A percentile compares a stretch with the other conserved stretches of the same genome.
Evolutionary conservation across 1,140 invertebrate genomes (phyloP).

Genomic region (Bursaphelenchus mucronatus): DNA sequence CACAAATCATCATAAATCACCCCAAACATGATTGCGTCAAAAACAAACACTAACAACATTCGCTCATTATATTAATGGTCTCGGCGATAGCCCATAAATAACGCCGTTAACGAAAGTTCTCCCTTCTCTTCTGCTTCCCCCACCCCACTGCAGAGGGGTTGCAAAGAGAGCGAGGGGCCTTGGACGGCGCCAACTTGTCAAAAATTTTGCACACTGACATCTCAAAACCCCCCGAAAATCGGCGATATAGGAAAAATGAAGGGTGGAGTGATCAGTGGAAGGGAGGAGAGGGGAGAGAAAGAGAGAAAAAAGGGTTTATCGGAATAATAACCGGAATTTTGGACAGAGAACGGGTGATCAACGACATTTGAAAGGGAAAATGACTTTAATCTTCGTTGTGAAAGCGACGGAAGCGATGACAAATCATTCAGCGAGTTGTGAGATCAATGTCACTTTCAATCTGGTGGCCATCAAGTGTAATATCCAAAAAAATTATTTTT

Average conservation of each 20-base stretch:
- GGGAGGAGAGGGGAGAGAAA: not conserved
- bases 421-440: too few relatives aligned
- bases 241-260: not conserved
- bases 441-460: too few relatives aligned
- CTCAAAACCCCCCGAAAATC: too few relatives aligned
- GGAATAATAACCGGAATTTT: not conserved
- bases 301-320: constrained; percentile 6
- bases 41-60: not conserved
- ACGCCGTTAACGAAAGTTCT: not conserved
- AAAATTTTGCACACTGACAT: too few relatives aligned
- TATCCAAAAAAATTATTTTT: too few relatives aligned
- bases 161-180: not conserved
- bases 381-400: too few relatives aligned
- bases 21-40: constrained; percentile 1
- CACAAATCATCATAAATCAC: not conserved
- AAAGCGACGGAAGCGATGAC: too few relatives aligned
- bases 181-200: not conserved
- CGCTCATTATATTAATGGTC: constrained; percentile 9
- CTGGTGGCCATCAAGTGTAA: too few relatives aligned
- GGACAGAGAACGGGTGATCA: constrained; percentile 7
- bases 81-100: not conserved
- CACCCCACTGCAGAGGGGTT: not conserved
- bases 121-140: constrained; percentile 14
- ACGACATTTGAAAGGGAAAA: not conserved
- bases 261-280: constrained; percentile 1